These are phyloP conservation scores for Epinephelus cyanopodus DNA, from an alignment of 2,113 vertebrate species.

Conservation along the genomic window DNA sequence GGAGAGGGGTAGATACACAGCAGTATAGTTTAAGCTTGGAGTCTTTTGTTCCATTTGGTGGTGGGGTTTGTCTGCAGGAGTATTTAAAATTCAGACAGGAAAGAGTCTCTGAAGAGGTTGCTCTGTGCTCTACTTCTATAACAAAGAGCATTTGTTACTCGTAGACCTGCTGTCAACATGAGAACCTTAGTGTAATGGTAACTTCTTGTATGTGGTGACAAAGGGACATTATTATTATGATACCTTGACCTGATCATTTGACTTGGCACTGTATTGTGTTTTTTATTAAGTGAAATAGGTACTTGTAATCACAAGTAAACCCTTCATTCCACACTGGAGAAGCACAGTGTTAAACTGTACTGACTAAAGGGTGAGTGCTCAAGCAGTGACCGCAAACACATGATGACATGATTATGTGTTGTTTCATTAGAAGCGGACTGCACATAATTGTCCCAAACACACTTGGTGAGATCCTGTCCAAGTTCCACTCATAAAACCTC, in stretches of 20 bases:
- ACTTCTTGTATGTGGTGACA: background rate
- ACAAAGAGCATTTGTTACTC: conserved; percentile 29
- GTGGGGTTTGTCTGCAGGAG: conserved; percentile 58
- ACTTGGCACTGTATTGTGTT: background rate
- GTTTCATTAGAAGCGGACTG: conserved; percentile 26
- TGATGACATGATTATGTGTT: conserved; percentile 26
- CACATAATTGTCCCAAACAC: conserved; percentile 44
- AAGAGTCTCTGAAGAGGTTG: conserved; percentile 43
- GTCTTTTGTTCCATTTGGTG: conserved; percentile 75
- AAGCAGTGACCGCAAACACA: conserved; percentile 1
- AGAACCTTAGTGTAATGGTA: conserved; percentile 31
- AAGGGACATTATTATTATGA: conserved; percentile 3
- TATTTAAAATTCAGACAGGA: conserved; percentile 65
- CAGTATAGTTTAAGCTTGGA: conserved; percentile 41
- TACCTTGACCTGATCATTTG: conserved; percentile 14
- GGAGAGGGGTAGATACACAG: conserved; percentile 39
- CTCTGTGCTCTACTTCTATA: conserved; percentile 40
- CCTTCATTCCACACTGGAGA: background rate
- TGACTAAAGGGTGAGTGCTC: background rate
- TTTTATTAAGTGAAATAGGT: background rate
- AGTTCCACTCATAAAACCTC: conserved; percentile 67
- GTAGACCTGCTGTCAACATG: conserved; percentile 10
- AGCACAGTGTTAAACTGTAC: background rate
- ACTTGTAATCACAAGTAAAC: background rate
- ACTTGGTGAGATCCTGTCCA: conserved; percentile 21